phyloP scores from a whole-genome alignment of 2,888 invertebrate genomes.

The Podabrus alpinus region DNA sequence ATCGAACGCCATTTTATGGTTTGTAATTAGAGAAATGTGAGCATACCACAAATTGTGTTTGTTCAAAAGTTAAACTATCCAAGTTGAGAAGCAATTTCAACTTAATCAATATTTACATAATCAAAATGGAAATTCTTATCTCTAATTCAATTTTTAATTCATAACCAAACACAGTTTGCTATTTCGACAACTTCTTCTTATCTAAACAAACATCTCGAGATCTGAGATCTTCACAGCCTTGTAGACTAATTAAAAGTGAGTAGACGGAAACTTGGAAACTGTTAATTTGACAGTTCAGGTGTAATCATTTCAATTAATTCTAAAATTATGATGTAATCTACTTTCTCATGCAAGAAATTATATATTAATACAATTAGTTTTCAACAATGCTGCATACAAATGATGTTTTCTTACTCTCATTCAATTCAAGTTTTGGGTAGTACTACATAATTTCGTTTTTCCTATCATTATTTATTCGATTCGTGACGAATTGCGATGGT shows the following conservation, averaged over 20 bases:
- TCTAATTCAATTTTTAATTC: background rate
- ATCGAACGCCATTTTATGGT: background rate
- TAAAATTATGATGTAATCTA: background rate
- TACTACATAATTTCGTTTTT: too few relatives aligned
- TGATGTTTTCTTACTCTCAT: background rate
- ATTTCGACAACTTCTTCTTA: background rate
- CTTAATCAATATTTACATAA: background rate
- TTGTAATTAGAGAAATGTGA: background rate
- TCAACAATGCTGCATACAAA: background rate
- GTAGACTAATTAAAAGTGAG: background rate
- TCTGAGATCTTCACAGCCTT: background rate
- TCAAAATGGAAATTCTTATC: background rate
- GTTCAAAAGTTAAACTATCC: background rate
- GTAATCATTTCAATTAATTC: background rate
- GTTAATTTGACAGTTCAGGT: background rate
- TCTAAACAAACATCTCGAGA: background rate
- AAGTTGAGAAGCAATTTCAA: background rate
- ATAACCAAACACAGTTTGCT: background rate
- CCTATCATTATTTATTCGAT: too few relatives aligned
- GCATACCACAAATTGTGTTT: background rate
- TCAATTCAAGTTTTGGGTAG: background rate
- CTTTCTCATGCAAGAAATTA: background rate
- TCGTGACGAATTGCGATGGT: background rate
- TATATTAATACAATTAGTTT: conserved; percentile 3
- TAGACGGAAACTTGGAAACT: background rate